Evolutionary conservation across 2,113 vertebrate genomes (phyloP), one percentile per base, ranked within the genome.

Genomic region (Benthochromis sp.): DNA sequence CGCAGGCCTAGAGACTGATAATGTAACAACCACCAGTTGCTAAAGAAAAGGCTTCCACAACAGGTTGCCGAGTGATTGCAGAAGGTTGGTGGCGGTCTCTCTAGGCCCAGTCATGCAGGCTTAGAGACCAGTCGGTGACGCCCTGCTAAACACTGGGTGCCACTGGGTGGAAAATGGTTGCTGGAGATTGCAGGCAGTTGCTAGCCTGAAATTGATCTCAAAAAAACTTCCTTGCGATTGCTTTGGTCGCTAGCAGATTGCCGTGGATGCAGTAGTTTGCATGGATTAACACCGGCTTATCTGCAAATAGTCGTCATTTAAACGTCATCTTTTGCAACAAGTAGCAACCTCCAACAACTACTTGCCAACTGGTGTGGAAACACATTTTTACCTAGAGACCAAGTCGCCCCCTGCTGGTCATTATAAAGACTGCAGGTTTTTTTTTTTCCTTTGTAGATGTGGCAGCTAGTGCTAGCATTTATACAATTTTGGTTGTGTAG

Each of bases 231-330:
- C 21, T 0, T 73, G 13, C 2, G 1, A 45, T 27, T 43, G 13
- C 38, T 71, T 71, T 71, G 38, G 66, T 45, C 2, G 8, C 38
- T 71, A 43, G 5, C 36, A 71, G n/a, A 27, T 43, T 7, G 66
- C n/a, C 0, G 3, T 27, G 38, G 38, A 27, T 0, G 3, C 38
- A 16, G 66, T 0, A 43, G 13, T 0, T 73, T 73, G 4, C 66
- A 73, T 0, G 21, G 66, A 45, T 45, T 66, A 43, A 17, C 21
- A 4, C 69, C 3, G 2, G 38, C 38, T 73, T 7, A 27, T 27
- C 69, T 73, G 38, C 21, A 73, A 45, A 73, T 24, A 0, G 7
- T 40, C 2, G 2, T 5, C 7, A 71, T 40, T 40, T 43, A 69
- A 63, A 63, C 0, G 0, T 19, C 3, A 2, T 36, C 36, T 43